Conservation (phyloP, 2,797 vertebrate species). For the Babyrousa celebensis region DNA sequence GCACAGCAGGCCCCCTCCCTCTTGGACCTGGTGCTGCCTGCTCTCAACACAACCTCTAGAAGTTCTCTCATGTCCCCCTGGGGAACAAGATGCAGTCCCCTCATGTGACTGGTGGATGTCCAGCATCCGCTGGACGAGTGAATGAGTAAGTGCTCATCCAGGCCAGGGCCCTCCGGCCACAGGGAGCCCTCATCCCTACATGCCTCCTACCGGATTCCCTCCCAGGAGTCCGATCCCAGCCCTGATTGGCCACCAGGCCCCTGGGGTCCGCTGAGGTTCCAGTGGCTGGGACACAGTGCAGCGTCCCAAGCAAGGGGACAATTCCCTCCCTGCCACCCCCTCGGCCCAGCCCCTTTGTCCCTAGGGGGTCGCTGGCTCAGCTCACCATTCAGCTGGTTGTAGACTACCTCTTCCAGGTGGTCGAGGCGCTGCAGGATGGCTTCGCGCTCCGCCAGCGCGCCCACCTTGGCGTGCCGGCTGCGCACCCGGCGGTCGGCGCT, state of each 20-base stretch:
- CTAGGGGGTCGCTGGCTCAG: not conserved
- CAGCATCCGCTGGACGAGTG: not conserved
- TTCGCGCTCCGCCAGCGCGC: constrained; percentile 94
- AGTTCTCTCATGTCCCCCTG: not conserved
- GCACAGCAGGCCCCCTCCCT: fast-evolving
- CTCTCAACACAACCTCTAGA: not conserved
- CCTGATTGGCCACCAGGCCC: not conserved
- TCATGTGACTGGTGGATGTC: not conserved
- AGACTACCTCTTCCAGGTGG: constrained; percentile 98
- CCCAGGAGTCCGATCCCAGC: not conserved
- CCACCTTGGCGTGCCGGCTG: constrained; percentile 94
- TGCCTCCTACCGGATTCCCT: not conserved
- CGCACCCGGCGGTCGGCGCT: constrained; percentile 95
- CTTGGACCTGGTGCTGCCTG: not conserved
- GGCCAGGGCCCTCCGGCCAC: not conserved
- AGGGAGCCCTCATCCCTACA: not conserved
- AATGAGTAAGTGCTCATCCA: too few species aligned
- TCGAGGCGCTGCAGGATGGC: constrained; percentile 98
- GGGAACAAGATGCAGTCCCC: not conserved
- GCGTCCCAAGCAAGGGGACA: not conserved
- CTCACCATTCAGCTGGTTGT: constrained; percentile 98
- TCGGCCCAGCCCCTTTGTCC: not conserved
- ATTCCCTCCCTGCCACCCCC: not conserved
- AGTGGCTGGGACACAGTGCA: fast-evolving
- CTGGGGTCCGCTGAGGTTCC: fast-evolving